Percentiles rank a stretch among this genome's conserved stretches.
Evolutionary conservation across 2,888 invertebrate species (phyloP).

Genomic region (Lithosia quadra): DNA sequence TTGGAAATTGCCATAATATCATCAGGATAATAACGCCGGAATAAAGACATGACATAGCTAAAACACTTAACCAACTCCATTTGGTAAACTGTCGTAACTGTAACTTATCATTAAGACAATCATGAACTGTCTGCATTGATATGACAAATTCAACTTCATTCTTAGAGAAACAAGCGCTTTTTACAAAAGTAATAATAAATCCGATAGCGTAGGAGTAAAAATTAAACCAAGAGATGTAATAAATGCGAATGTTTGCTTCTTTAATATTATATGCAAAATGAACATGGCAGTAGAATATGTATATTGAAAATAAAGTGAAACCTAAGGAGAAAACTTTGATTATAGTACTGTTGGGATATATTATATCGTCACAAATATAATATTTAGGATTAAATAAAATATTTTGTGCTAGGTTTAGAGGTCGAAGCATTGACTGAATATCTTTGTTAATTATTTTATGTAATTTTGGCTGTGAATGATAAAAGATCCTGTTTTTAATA

Average conservation of each 20-base stretch:
- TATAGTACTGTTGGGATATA: constrained; percentile 25
- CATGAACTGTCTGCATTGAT: constrained; percentile 24
- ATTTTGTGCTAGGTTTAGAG: constrained; percentile 32
- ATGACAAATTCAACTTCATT: constrained; percentile 21
- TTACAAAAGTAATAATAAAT: constrained; percentile 12
- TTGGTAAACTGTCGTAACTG: background rate
- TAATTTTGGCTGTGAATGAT: background rate
- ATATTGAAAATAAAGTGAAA: background rate
- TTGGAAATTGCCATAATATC: background rate
- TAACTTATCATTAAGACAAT: constrained; percentile 9
- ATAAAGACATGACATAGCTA: background rate
- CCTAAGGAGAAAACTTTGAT: constrained; percentile 7
- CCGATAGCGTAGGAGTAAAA: constrained; percentile 7
- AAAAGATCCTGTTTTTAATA: background rate
- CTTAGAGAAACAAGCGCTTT: constrained; percentile 1
- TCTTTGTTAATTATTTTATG: constrained; percentile 31
- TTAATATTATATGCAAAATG: background rate
- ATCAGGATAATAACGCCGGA: background rate
- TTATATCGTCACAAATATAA: constrained; percentile 27
- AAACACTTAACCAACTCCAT: constrained; percentile 10
- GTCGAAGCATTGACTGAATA: constrained; percentile 32
- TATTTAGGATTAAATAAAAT: constrained; percentile 32
- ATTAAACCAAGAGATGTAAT: background rate
- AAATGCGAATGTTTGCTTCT: background rate
- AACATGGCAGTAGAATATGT: background rate